phyloP scores from a whole-genome alignment of 2,888 invertebrate species.

The Philonicus albiceps region DNA sequence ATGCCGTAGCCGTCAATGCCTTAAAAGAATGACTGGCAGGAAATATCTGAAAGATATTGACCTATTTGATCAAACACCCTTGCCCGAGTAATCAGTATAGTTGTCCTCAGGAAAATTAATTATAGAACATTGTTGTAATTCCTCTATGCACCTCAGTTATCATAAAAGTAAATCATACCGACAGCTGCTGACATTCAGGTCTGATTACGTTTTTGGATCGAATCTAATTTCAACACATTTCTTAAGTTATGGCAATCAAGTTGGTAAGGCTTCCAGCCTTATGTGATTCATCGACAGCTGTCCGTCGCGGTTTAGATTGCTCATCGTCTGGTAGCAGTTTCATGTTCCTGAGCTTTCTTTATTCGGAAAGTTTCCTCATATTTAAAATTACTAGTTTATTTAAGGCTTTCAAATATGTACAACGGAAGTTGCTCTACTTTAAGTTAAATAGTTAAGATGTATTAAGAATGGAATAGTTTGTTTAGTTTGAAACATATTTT shows the following conservation, averaged over 20 bases:
- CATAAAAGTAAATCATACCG: background rate
- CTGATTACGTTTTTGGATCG: background rate
- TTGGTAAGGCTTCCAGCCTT: background rate
- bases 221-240: background rate
- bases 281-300: background rate
- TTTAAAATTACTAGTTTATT: background rate
- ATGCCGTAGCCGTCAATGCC: background rate
- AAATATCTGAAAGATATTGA: background rate
- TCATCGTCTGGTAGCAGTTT: background rate
- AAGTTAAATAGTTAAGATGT: background rate
- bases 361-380: background rate
- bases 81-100: background rate
- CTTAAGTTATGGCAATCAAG: background rate
- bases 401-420: background rate
- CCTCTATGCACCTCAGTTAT: background rate
- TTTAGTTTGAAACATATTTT: no score
- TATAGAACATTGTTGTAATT: background rate
- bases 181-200: background rate
- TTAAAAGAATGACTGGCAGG: background rate
- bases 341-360: background rate
- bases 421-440: background rate
- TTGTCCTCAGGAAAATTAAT: background rate
- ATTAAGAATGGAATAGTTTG: background rate
- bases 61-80: background rate
- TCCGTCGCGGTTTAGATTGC: background rate